Base-by-base conservation (phyloP, 1,140 invertebrate species). In the Rhagoletis pomonella region DNA sequence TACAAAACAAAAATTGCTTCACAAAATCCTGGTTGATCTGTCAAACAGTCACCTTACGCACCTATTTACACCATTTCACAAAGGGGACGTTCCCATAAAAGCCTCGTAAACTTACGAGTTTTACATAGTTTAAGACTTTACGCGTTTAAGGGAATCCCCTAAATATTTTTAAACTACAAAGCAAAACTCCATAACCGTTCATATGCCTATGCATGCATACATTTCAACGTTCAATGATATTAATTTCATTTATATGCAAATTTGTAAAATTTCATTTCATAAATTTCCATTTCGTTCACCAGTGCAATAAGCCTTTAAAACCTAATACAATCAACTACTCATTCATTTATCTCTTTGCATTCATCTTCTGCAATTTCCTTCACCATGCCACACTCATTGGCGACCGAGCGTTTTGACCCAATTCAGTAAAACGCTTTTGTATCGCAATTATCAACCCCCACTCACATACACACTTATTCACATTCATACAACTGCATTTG, bases 381-480 rank as follows among this genome's bases (percentile, higher is more conserved):
- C 39, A 14, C 67, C 67, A 42, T 17, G 19, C 29, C 3, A 29
- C 29, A 67, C 12, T 42, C 42, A 39, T 14, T 73, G 42, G 42
- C 67, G 42, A 67, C 7, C 29, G 64, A 47, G 67, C 10, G 67
- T 73, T 73, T 73, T 73, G 67, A 73, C 67, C 67, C 67, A 73
- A 47, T 44, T 73, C 67, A 47, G 67, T 47, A 73, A 73, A 39
- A 12, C 39, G 14, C 39, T 6, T 44, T 73, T 73, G 67, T 73
- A 12, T 12, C 67, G 67, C 67, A 73, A 73, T 73, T 73, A 73
- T 47, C 39, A 17, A 4, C 67, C 39, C 67, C 42, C 42, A 73
- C 42, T 44, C 14, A 44, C 67, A 47, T 17, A n/a, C 6, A 4
- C 10, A 47, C 42, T 55, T 10, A 55, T 55, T 55, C 10, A 5